Evolutionary conservation across 1,140 invertebrate species (phyloP), one percentile per base, ranked within the genome.

Genomic region (Lysiphlebus fabarum): DNA sequence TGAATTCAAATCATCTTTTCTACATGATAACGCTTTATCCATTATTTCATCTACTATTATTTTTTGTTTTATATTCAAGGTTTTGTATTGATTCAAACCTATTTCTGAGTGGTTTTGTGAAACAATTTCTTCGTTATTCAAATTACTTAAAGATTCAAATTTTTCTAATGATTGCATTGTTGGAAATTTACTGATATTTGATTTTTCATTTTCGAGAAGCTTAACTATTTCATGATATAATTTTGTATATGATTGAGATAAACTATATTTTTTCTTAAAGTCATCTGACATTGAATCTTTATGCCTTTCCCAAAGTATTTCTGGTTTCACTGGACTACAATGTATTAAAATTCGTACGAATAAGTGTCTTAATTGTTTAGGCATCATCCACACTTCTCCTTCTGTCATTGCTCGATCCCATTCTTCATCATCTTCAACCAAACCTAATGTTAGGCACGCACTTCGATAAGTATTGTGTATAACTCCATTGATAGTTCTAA

Each of bases 391-490:
- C 6, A 56, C 38, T 33, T 56, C 54, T 7, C 53, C 59, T 53
- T 61, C 59, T 51, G 56, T 43, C 45, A 57, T 53, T 37, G 59
- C 49, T 53, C 54, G 11, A 55, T 51, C 33, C 47, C 54, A 61
- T 53, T 61, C 59, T 9, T 56, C 54, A 43, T 61, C 59, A 53
- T 56, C 54, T 36, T 50, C 45, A 7, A 61, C 56, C 12, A 61
- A 48, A 37, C 59, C 59, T 12, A 47, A 36, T 33, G 44, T 42
- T 42, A 61, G 38, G 36, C 59, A 61, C 10, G 59, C 41, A 43
- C 63, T 62, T 65, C 68, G 60, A 60, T 63, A 76, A 10, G 72
- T 74, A 4, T 47, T 12, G 11, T 51, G 26, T 8, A 44, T 17
- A 7, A 36, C 44, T 12, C 59, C 59, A 56, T 51, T 6, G n/a